These are phyloP conservation scores for Chloroclystis v-ata DNA, from an alignment of 2,888 invertebrate species.

Conservation along the genomic window DNA sequence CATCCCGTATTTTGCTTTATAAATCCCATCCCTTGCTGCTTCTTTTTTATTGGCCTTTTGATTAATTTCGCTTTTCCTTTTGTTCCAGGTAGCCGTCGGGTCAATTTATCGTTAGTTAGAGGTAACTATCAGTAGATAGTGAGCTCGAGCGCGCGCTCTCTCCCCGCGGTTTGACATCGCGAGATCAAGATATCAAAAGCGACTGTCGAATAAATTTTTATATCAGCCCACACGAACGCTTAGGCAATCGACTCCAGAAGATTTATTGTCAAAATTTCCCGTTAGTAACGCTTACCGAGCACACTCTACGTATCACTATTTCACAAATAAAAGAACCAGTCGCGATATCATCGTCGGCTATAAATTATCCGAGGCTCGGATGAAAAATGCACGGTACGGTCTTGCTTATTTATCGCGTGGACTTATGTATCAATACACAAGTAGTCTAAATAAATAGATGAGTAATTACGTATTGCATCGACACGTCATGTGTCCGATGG, in stretches of 20 bases:
- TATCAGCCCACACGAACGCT: conserved; percentile 72
- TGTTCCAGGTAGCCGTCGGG: conserved; percentile 76
- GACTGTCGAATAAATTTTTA: conserved; percentile 70
- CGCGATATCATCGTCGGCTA: conserved; percentile 75
- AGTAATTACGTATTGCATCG: conserved; percentile 40
- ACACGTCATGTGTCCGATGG: conserved; percentile 22
- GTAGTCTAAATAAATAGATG: conserved; percentile 56
- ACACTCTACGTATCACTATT: conserved; percentile 77
- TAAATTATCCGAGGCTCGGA: conserved; percentile 73
- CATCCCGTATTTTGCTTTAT: conserved; percentile 29
- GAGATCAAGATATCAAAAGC: conserved; percentile 73
- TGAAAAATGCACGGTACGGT: conserved; percentile 74
- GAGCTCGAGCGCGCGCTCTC: conserved; percentile 31
- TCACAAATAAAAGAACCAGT: conserved; percentile 78
- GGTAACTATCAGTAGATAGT: conserved; percentile 23
- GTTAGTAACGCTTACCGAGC: conserved; percentile 77
- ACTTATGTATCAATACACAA: conserved; percentile 66
- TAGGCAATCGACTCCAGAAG: conserved; percentile 75
- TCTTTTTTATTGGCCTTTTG: conserved; percentile 67
- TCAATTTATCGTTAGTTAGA: conserved; percentile 62
- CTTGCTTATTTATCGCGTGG: conserved; percentile 70
- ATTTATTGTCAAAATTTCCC: conserved; percentile 77
- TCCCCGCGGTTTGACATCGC: conserved; percentile 49
- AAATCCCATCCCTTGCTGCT: conserved; percentile 29
- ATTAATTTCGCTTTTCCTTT: conserved; percentile 79